Base-by-base conservation (phyloP, 2,888 invertebrate genomes). In the Cephonodes hylas region DNA sequence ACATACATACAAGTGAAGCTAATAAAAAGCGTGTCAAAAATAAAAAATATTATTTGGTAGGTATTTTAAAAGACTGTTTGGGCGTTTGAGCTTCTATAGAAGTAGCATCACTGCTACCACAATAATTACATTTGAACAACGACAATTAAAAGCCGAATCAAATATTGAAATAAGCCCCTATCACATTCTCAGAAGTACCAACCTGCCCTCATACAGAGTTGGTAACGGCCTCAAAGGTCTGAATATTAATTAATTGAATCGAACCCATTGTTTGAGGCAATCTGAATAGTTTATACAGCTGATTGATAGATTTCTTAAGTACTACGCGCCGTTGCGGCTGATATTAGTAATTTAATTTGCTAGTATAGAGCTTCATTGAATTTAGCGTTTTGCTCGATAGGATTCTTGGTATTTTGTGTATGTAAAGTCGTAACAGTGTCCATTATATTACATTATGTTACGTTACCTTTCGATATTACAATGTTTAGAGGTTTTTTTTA, bases 181-280 rank as follows among this genome's bases (percentile, higher is more conserved):
- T 10, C 27, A 31, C 18, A 31, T 18, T 18, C 10, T 4, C 2
- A 15, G 25, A 6, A 61, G 7, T 61, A 3, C 61, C 1, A n/a
- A 44, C 57, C 61, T 61, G 61, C 31, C 4, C 15, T 42, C 31
- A 10, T 53, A 10, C 31, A 7, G 22, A 56, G 13, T 8, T 23
- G 31, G 27, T 20, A 59, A 53, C 48, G 20, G 23, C 53, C 22
- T 45, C 46, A 38, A 58, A 57, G 56, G 46, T 60, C 22, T 48
- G 63, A 63, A 63, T 63, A 63, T 48, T 63, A 63, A 63, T 63
- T 60, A 63, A 63, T 63, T 60, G 60, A 42, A 27, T 56, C 42
- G 22, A 22, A 58, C 44, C 59, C 59, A 15, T 59, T 63, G 58
- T 45, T 48, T 25, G 59, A 15, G 60, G 44, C 31, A 31, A 42